A percentile compares a stretch with the other conserved stretches of the same genome.
phyloP scores from a whole-genome alignment of 2,888 invertebrate genomes.

The Halocaridina rubra region DNA sequence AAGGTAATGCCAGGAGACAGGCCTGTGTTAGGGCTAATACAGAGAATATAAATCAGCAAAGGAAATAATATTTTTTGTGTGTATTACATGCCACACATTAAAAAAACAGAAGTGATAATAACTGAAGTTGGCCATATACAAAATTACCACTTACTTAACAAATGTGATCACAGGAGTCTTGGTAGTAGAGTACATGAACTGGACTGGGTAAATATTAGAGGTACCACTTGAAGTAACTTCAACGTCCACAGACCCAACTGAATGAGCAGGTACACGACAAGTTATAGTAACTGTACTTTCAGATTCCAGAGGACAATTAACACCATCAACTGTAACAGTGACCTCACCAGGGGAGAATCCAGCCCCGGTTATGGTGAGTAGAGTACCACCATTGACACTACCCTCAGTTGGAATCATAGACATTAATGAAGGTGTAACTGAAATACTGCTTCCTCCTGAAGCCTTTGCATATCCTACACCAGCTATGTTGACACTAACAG shows the following conservation, averaged over 20 bases:
- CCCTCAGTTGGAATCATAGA: conserved; percentile 15
- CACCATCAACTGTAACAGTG: conserved; percentile 10
- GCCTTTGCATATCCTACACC: conserved; percentile 18
- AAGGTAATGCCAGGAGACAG: background rate
- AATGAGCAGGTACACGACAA: conserved; percentile 10
- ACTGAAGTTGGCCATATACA: too few relatives aligned
- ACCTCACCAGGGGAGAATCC: conserved; percentile 20
- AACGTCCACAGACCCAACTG: background rate
- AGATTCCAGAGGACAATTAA: background rate
- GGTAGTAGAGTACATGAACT: conserved; percentile 22
- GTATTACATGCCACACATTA: too few relatives aligned
- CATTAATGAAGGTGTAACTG: background rate
- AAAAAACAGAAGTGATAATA: too few relatives aligned
- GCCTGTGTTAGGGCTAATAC: background rate
- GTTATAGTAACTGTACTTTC: background rate
- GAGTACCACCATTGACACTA: conserved; percentile 35
- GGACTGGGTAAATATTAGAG: background rate
- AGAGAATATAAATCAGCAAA: background rate
- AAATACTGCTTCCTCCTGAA: background rate
- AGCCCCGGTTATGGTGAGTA: conserved; percentile 25
- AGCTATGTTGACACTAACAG: background rate
- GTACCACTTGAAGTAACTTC: background rate
- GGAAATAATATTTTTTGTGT: too few relatives aligned
- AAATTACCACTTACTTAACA: conserved; percentile 25
- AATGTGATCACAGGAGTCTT: conserved; percentile 23